phyloP scores from a whole-genome alignment of 2,888 invertebrate genomes.

The Drosophila anomalata region DNA sequence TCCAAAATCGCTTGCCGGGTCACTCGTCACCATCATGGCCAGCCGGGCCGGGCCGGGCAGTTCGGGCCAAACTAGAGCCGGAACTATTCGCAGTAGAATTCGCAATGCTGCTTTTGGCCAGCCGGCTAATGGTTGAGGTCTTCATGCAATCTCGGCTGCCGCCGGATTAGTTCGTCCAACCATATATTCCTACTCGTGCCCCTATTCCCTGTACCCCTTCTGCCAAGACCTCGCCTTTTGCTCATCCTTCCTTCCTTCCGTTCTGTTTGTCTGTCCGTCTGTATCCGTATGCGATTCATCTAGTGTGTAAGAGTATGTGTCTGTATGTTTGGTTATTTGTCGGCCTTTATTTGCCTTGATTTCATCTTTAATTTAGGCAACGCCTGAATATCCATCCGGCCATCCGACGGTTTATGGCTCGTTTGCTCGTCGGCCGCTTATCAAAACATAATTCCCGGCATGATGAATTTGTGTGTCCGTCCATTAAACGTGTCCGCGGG shows the following conservation, averaged over 20 bases:
- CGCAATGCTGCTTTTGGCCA: slow-evolving; percentile 17
- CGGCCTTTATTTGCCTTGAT: slow-evolving; percentile 58
- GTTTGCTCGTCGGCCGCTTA: slow-evolving; percentile 48
- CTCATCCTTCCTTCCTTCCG: slow-evolving; percentile 35
- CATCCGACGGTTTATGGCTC: slow-evolving; percentile 8
- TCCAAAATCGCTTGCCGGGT: slow-evolving; percentile 39
- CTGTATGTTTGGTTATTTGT: slow-evolving; percentile 39
- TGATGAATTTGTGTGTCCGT: slow-evolving; percentile 53
- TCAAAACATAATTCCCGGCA: slow-evolving; percentile 60
- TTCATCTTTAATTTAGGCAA: slow-evolving; percentile 59
- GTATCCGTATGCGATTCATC: slow-evolving; percentile 19
- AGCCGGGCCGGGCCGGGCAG: slow-evolving; percentile 6
- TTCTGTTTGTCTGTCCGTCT: slow-evolving; percentile 13
- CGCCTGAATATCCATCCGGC: slow-evolving; percentile 17
- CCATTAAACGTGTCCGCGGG: slow-evolving; percentile 41
- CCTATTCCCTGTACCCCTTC: neutral
- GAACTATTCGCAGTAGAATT: slow-evolving; percentile 27
- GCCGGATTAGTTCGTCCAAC: slow-evolving; percentile 48
- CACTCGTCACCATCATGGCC: slow-evolving; percentile 27
- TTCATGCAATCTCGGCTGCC: slow-evolving; percentile 39
- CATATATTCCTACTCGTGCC: slow-evolving; percentile 27
- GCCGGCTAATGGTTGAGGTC: slow-evolving; percentile 23
- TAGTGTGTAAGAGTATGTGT: slow-evolving; percentile 3
- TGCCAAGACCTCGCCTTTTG: neutral
- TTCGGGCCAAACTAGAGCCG: slow-evolving; percentile 30